phyloP scores from a whole-genome alignment of 1,140 invertebrate genomes.

The Fopius arisanus region DNA sequence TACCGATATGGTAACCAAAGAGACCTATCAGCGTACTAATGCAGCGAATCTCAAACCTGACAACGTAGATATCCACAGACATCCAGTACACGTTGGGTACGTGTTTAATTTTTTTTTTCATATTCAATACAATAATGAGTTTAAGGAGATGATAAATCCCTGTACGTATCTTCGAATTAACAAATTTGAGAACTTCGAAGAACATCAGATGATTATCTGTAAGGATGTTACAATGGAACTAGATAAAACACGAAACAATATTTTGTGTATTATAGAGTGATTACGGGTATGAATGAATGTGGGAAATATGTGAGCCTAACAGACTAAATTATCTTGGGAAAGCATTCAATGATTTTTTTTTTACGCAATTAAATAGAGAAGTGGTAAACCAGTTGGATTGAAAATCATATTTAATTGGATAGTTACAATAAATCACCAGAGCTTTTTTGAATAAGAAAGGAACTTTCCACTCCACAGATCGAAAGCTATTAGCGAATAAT shows the following conservation, averaged over 20 bases:
- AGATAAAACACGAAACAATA: neutral
- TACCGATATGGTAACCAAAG: conserved; percentile 63
- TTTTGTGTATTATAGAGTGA: conserved; percentile 8
- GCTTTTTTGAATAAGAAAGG: neutral
- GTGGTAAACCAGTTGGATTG: no score
- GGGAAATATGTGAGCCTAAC: neutral
- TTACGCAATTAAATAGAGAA: no score
- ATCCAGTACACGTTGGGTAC: conserved; percentile 88
- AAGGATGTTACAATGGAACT: neutral
- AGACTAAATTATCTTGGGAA: neutral
- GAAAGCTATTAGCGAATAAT: no score
- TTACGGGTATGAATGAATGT: conserved; percentile 6
- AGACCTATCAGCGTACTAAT: conserved; percentile 62
- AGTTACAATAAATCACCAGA: no score
- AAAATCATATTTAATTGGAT: no score
- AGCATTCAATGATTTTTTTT: neutral
- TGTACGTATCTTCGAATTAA: neutral
- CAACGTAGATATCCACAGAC: conserved; percentile 86
- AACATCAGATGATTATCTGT: neutral
- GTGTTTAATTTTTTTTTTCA: conserved; percentile 52
- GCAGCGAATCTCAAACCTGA: conserved; percentile 75
- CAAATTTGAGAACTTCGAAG: neutral
- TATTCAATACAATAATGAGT: conserved; percentile 9
- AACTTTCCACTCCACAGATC: no score
- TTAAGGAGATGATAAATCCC: conserved; percentile 11